Evolutionary conservation across 2,888 invertebrate genomes (phyloP), one percentile per base, ranked within the genome.

Genomic region (Stramonita haemastoma): DNA sequence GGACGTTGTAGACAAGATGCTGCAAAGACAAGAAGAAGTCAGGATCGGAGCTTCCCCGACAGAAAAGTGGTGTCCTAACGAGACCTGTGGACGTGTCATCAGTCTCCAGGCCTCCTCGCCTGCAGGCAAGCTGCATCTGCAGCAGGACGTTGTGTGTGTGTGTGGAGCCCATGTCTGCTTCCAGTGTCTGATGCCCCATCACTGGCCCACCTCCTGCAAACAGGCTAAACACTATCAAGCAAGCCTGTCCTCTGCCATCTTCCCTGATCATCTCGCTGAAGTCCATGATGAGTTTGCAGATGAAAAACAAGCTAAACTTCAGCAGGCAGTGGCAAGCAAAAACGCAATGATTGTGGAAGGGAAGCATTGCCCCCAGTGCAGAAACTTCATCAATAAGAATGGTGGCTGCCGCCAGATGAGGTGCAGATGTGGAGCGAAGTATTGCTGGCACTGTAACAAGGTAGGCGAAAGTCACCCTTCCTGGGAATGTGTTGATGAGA

Each of bases 21-120:
- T 87, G 29, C 87, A 87, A 60, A 85, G 91, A n/a, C 86, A 86
- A 19, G 79, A 70, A 29, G 90, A 90, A 70, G 90, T 86, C 32
- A 57, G 91, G 29, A 87, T 89, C 13, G 89, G 90, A 19, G 86
- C 70, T n/a, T 88, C 89, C 13, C 15, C 26, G 5, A 87, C 81
- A n/a, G 88, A 89, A 15, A 90, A 90, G 46, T 92, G 92, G 92
- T 92, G 92, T 86, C 92, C 92, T 19, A 88, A 87, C 32, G 87
- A 90, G 81, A 46, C 85, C 5, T 92, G 92, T 90, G 91, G 91
- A n/a, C 90, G 91, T 17, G 88, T 91, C 19, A 85, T 91, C 32
- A 79, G 29, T n/a, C 66, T 91, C 22, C 81, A 77, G n/a, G 6
- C 60, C 15, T 32, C 79, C 19, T n/a, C 32, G 0, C 19, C 46